Evolutionary conservation across 2,888 invertebrate genomes (phyloP).

Genomic region (Chrysomela aeneicollis): DNA sequence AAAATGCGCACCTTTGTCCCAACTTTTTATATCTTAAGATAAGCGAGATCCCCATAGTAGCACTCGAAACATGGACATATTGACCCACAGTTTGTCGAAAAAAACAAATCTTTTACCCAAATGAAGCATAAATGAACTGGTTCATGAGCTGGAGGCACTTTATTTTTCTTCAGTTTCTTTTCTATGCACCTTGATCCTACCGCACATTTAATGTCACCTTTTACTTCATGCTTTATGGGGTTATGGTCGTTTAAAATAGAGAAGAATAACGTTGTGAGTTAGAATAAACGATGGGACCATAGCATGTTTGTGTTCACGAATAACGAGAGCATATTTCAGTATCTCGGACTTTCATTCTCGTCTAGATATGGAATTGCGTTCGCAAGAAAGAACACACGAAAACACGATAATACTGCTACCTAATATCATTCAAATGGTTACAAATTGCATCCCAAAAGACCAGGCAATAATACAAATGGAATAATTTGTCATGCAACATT

Average conservation of each 20-base stretch:
- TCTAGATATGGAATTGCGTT: background rate
- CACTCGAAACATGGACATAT: too few species aligned
- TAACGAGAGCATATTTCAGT: conserved; percentile 3
- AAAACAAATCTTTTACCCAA: too few species aligned
- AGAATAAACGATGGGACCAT: background rate
- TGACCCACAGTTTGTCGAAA: too few species aligned
- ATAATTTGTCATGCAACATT: too few species aligned
- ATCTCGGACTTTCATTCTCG: background rate
- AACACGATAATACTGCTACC: conserved; percentile 4
- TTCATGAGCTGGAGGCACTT: too few species aligned
- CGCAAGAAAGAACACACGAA: background rate
- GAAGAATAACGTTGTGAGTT: conserved; percentile 9
- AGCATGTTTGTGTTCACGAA: background rate
- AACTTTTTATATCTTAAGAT: too few species aligned
- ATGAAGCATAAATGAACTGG: too few species aligned
- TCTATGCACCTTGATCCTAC: background rate
- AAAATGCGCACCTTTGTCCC: too few species aligned
- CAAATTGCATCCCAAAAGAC: too few species aligned
- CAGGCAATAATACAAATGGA: too few species aligned
- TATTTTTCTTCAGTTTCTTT: background rate
- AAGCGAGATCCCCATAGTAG: too few species aligned
- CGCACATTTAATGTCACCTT: conserved; percentile 7
- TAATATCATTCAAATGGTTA: too few species aligned
- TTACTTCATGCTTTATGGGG: conserved; percentile 10
- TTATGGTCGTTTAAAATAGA: background rate